Conservation (phyloP, 2,888 invertebrate species). For the Luffia ferchaultella region DNA sequence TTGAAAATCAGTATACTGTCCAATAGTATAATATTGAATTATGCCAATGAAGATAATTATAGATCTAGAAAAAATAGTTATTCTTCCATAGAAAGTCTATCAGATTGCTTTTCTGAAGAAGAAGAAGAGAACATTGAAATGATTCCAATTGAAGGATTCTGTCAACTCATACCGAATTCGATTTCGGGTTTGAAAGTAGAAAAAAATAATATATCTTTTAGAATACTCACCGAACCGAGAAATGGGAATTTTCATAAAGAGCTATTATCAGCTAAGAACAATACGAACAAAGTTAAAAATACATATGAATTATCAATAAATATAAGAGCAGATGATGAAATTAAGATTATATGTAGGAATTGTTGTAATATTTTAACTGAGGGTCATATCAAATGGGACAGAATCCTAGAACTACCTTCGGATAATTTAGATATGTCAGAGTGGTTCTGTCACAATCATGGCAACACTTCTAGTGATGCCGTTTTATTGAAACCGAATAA, state of each 20-base stretch:
- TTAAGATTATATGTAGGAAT: conserved; percentile 44
- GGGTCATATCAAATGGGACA: conserved; percentile 51
- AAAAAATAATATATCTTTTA: conserved; percentile 49
- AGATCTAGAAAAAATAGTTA: conserved; percentile 40
- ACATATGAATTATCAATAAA: conserved; percentile 25
- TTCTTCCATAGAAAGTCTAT: conserved; percentile 55
- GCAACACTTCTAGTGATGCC: conserved; percentile 22
- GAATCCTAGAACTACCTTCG: conserved; percentile 70
- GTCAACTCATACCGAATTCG: conserved; percentile 54
- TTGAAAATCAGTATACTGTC: conserved; percentile 54
- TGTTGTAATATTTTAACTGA: conserved; percentile 54
- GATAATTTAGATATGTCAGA: conserved; percentile 67
- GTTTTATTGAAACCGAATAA: conserved; percentile 47
- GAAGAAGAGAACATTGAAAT: conserved; percentile 35
- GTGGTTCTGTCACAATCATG: conserved; percentile 71
- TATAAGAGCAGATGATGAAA: conserved; percentile 28
- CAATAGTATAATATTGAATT: conserved; percentile 48
- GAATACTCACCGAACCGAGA: conserved; percentile 52
- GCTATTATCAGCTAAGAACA: conserved; percentile 27
- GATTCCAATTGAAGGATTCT: conserved; percentile 46
- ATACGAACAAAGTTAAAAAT: conserved; percentile 22
- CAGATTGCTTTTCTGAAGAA: conserved; percentile 50
- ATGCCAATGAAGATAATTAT: conserved; percentile 28
- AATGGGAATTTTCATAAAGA: conserved; percentile 55
- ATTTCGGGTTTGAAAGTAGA: conserved; percentile 59